A percentile compares a stretch with the other conserved stretches of the same genome.
Evolutionary conservation across 2,797 vertebrate species (phyloP).

Genomic region (Esox masquinongy): DNA sequence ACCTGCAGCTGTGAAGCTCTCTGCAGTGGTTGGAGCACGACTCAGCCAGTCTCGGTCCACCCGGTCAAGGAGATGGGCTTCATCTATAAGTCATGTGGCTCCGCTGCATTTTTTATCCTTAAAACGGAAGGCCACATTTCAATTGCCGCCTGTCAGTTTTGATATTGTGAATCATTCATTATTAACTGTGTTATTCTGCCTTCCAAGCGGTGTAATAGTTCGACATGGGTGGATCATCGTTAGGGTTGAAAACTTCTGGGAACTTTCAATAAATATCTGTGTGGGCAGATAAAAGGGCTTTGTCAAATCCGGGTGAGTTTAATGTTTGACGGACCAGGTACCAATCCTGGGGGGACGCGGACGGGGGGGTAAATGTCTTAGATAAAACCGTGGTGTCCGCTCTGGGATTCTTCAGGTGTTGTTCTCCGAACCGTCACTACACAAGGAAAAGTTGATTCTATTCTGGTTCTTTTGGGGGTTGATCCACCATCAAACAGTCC

Average conservation of each 20-base stretch:
- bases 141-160: conserved; percentile 76
- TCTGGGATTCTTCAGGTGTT: background rate
- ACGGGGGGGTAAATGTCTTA: background rate
- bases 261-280: background rate
- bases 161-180: conserved; percentile 75
- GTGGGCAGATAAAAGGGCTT: conserved; percentile 4
- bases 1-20: background rate
- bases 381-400: background rate
- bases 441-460: background rate
- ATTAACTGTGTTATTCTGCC: conserved; percentile 63
- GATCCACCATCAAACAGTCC: background rate
- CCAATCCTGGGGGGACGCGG: too few species aligned
- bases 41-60: background rate
- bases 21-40: background rate
- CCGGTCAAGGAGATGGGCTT: conserved; percentile 39
- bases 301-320: background rate
- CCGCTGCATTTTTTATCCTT: conserved; percentile 74
- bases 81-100: conserved; percentile 69
- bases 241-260: background rate
- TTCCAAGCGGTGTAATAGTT: conserved; percentile 29
- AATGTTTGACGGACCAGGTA: background rate
- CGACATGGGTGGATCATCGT: conserved; percentile 46
- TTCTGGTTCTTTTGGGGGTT: conserved; percentile 12
- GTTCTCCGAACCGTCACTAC: background rate
- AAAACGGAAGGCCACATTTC: conserved; percentile 69